phyloP scores from a whole-genome alignment of 2,113 vertebrate genomes.

The Xerus inauris region DNA sequence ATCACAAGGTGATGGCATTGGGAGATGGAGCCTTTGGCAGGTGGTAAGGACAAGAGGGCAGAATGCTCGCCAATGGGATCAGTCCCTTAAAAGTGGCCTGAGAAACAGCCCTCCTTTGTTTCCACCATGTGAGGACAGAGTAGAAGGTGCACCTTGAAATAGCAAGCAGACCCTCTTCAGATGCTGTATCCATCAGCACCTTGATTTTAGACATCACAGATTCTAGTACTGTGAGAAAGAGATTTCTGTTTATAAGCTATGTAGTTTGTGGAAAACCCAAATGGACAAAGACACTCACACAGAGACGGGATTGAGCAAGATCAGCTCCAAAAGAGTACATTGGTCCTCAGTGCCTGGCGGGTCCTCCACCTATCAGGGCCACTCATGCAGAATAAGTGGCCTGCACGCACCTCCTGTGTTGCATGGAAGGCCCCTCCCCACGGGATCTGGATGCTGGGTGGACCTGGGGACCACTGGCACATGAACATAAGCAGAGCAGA shows the following conservation, averaged over 20 bases:
- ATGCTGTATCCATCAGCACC: background rate
- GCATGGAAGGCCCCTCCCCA: no score
- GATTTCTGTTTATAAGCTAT: background rate
- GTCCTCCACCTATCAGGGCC: no score
- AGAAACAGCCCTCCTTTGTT: background rate
- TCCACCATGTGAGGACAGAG: background rate
- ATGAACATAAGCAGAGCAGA: background rate
- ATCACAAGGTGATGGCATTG: no score
- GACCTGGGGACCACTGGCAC: no score
- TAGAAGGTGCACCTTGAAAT: background rate
- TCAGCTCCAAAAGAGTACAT: background rate
- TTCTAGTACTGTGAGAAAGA: no score
- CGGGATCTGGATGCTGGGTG: background rate
- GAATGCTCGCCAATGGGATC: background rate
- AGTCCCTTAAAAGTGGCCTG: background rate
- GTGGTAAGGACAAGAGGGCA: background rate
- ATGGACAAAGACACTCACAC: background rate
- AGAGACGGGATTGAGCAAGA: background rate
- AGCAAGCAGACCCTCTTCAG: no score
- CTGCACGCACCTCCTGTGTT: fast-evolving
- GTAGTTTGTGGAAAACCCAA: no score
- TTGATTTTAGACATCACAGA: background rate
- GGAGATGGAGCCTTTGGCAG: no score
- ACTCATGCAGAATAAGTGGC: background rate
- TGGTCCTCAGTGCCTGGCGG: background rate